phyloP scores from a whole-genome alignment of 1,140 invertebrate species.

The Apis dorsata region DNA sequence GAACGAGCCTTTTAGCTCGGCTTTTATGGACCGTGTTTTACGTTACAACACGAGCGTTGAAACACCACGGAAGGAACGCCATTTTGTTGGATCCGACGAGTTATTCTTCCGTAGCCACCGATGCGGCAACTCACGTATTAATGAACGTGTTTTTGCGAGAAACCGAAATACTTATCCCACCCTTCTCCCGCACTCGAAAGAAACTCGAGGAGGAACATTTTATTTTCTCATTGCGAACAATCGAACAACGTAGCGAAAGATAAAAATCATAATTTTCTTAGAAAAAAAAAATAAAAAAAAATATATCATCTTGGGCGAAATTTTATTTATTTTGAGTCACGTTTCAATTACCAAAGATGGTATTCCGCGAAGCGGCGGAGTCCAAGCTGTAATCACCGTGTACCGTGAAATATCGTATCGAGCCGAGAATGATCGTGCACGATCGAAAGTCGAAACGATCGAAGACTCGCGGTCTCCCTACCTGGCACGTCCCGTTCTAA shows the following conservation, averaged over 20 bases:
- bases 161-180: conserved; percentile 7
- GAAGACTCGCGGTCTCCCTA: conserved; percentile 49
- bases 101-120: conserved; percentile 35
- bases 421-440: conserved; percentile 52
- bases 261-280: not conserved
- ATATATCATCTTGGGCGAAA: not conserved
- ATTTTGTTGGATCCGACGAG: conserved; percentile 55
- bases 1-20: conserved; percentile 52
- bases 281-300: not conserved
- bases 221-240: too few relatives aligned
- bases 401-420: conserved; percentile 10
- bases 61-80: conserved; percentile 44
- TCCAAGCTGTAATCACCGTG: conserved; percentile 7
- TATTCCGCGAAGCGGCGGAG: not conserved
- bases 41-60: not conserved
- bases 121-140: conserved; percentile 30
- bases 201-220: not conserved
- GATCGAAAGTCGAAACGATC: conserved; percentile 56
- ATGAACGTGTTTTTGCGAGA: not conserved
- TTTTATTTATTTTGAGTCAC: not conserved
- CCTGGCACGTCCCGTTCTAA: conserved; percentile 58
- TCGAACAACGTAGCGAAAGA: not conserved
- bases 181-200: not conserved
- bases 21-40: conserved; percentile 56
- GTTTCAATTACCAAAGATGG: not conserved